Base-by-base conservation (phyloP, 2,797 vertebrate species). In the Botia kubotai region DNA sequence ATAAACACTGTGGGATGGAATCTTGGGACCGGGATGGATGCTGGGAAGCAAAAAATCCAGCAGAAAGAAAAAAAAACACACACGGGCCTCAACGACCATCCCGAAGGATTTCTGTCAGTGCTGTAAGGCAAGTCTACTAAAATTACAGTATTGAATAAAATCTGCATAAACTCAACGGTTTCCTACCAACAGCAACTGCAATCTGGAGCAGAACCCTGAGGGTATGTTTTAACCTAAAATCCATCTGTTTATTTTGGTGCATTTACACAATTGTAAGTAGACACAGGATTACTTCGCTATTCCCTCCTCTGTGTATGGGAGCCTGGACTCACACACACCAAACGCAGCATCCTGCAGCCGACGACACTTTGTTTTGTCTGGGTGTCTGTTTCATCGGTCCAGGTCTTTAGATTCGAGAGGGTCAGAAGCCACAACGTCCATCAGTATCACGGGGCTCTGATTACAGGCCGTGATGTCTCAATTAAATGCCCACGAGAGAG, bases 401-500 rank as follows among this genome's bases (percentile, higher is more conserved):
- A 88, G 76, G 43, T 83, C 90, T 84, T 77, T 87, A 88, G 89
- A 87, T 87, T 87, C 81, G 90, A 91, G 90, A 85, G 84, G 92
- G 90, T 92, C 90, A 88, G 85, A 90, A 90, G 89, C 89, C 89
- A 85, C 87, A 91, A 86, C 86, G 85, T 91, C 83, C 74, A 85
- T 88, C 80, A 88, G 87, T 90, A 89, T 90, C 86, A 86, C 75
- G 79, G 79, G 77, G 82, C 88, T 87, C 87, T 92, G 91, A 93
- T 93, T 92, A 94, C 91, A 93, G 89, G 87, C 89, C 89, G 87
- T 85, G 87, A 92, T 91, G 91, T 91, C 89, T 94, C 83, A 83
- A 79, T 86, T 75, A 86, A 81, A 86, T 72, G 66, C 81, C 80
- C 13, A 8, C 43, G 62, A 88, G 75, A 83, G 84, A 65, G 16